phyloP scores from a whole-genome alignment of 2,888 invertebrate species.

The Orthosia gracilis region DNA sequence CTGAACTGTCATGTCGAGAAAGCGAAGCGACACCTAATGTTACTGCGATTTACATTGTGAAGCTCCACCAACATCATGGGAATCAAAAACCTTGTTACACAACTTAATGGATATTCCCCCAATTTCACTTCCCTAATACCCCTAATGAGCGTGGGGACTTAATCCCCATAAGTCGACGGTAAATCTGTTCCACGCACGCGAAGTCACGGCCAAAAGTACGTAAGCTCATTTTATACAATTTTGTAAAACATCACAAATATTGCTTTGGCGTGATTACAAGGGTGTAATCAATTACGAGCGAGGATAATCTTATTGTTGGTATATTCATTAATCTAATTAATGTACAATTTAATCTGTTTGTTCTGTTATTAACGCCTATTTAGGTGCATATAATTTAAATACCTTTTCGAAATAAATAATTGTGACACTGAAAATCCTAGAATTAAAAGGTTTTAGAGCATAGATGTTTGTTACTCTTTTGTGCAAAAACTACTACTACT shows the following conservation, averaged over 20 bases:
- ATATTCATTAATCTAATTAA: conserved; percentile 15
- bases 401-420: background rate
- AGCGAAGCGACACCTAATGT: background rate
- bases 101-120: conserved; percentile 51
- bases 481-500: no score
- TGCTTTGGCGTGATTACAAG: conserved; percentile 16
- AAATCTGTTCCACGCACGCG: conserved; percentile 58
- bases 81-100: conserved; percentile 32
- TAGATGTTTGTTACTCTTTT: no score
- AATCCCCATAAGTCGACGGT: conserved; percentile 57
- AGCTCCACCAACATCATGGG: conserved; percentile 25
- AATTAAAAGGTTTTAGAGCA: no score
- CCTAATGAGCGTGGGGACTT: conserved; percentile 59
- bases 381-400: background rate
- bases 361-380: background rate
- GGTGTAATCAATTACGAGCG: conserved; percentile 17
- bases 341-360: background rate
- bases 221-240: conserved; percentile 30
- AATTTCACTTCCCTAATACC: conserved; percentile 55
- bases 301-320: conserved; percentile 8
- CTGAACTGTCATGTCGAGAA: background rate
- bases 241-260: conserved; percentile 25
- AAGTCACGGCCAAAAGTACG: conserved; percentile 30
- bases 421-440: no score
- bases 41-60: background rate